These are phyloP conservation scores for Ploceus nigricollis DNA, from an alignment of 2,113 vertebrate genomes.

Conservation along the genomic window DNA sequence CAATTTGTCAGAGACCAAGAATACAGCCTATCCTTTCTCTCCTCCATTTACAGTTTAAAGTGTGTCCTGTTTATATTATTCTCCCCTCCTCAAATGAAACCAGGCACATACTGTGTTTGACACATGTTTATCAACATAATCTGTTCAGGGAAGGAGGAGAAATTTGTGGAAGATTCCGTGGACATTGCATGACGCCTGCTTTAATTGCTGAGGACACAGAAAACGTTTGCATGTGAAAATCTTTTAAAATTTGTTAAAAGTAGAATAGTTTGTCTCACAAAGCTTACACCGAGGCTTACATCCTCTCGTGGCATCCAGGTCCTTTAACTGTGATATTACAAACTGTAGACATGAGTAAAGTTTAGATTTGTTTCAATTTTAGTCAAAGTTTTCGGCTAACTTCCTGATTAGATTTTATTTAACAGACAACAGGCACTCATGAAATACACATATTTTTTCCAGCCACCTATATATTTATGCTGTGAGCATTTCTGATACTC, in stretches of 20 bases:
- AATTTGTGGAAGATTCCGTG: not conserved
- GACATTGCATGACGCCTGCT: not conserved
- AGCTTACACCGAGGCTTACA: not conserved
- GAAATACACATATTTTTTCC: not conserved
- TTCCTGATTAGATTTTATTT: slow-evolving; percentile 1
- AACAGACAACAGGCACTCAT: not conserved
- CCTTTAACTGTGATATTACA: not conserved
- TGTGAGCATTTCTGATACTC: not conserved
- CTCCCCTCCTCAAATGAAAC: not conserved
- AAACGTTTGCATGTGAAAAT: not conserved
- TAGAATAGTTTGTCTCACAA: not conserved
- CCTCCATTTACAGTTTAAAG: not conserved
- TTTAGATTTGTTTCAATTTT: not conserved
- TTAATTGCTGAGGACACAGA: not conserved
- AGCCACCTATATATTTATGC: not conserved
- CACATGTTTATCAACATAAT: not conserved
- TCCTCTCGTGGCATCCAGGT: not conserved
- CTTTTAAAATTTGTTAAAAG: not conserved
- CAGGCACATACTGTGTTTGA: not conserved
- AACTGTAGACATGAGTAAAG: not conserved
- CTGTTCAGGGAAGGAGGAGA: not conserved
- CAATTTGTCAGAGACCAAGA: not conserved
- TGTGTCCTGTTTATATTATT: not conserved
- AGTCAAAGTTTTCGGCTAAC: not conserved
- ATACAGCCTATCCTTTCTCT: not conserved